Percentiles rank a stretch among this genome's conserved stretches.
These are phyloP conservation scores for Apodemia hepburni DNA, from an alignment of 2,888 invertebrate species.

Conservation along the genomic window DNA sequence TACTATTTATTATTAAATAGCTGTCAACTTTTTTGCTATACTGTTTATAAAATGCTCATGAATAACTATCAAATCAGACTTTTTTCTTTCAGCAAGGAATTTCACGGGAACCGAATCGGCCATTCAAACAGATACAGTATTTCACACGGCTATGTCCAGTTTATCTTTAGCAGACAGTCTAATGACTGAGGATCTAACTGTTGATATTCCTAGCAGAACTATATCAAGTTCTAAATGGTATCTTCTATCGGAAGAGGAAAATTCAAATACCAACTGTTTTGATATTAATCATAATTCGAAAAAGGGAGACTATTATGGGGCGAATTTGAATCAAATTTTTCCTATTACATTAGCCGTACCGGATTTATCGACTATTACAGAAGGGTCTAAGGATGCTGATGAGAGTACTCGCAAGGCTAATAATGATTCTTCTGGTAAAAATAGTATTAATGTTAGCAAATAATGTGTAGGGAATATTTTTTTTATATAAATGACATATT, in stretches of 20 bases:
- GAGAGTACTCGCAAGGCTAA: conserved; percentile 32
- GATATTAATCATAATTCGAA: conserved; percentile 28
- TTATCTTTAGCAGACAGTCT: conserved; percentile 44
- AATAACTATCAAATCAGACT: too few species aligned
- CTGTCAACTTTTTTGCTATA: too few species aligned
- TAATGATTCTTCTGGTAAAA: conserved; percentile 23
- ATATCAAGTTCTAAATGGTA: conserved; percentile 48
- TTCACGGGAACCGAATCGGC: not conserved
- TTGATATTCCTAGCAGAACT: conserved; percentile 33
- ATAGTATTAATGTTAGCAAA: not conserved
- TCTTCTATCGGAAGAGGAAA: conserved; percentile 62
- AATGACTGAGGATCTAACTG: conserved; percentile 62
- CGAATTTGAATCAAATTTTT: conserved; percentile 58
- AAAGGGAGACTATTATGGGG: conserved; percentile 33
- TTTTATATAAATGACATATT: not conserved
- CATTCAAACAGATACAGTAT: conserved; percentile 16
- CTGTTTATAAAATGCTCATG: too few species aligned
- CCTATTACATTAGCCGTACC: conserved; percentile 61
- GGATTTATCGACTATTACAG: conserved; percentile 64
- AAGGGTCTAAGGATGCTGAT: conserved; percentile 50
- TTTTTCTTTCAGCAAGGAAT: conserved; percentile 10
- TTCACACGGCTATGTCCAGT: conserved; percentile 21
- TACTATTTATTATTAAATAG: too few species aligned
- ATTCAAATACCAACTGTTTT: conserved; percentile 39
- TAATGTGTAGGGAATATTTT: not conserved